Base-by-base conservation (phyloP, 2,888 invertebrate species). In the Acronicta aceris region DNA sequence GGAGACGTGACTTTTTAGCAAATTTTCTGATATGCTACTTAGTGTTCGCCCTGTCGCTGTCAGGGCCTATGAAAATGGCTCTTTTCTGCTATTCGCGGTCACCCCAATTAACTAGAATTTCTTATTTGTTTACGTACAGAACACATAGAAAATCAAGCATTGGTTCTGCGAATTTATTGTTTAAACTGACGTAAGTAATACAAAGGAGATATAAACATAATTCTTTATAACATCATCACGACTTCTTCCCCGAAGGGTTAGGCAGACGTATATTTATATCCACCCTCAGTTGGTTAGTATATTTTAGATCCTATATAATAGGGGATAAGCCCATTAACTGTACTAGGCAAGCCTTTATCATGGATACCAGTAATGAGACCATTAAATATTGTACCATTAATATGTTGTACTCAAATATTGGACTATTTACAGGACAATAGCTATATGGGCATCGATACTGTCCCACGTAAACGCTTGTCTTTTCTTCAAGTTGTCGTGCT, bases 401-500 rank as follows among this genome's bases (percentile, higher is more conserved):
- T n/a, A n/a, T n/a, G n/a, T n/a, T n/a, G n/a, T n/a, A n/a, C n/a
- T n/a, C n/a, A n/a, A 21, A 12, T 33, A 33, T 33, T 15, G 10
- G 7, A 17, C 25, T 17, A 36, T 48, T 85, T 84, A 49, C 80
- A 95, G 95, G 36, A 84, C 88, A n/a, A 95, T 94, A 16, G 88
- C 86, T 6, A 90, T 94, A 65, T 94, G 93, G 92, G 94, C 94
- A 16, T 91, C 95, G 0, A 86, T 95, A 71, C 68, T 94, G n/a
- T 87, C 92, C 0, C 95, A 95, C 57, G 87, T 95, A 12, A 93
- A 92, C 55, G 94, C 95, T 0, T 95, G 95, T 65, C 67, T 95
- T 7, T 95, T 95, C 80, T 95, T 93, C 78, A 92, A 95, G 69
- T 71, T 94, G 21, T 94, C 95, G 0, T 95, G 95, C 52, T 79